These are phyloP conservation scores for Borostomias antarcticus DNA, from an alignment of 2,797 vertebrate species.

Conservation along the genomic window DNA sequence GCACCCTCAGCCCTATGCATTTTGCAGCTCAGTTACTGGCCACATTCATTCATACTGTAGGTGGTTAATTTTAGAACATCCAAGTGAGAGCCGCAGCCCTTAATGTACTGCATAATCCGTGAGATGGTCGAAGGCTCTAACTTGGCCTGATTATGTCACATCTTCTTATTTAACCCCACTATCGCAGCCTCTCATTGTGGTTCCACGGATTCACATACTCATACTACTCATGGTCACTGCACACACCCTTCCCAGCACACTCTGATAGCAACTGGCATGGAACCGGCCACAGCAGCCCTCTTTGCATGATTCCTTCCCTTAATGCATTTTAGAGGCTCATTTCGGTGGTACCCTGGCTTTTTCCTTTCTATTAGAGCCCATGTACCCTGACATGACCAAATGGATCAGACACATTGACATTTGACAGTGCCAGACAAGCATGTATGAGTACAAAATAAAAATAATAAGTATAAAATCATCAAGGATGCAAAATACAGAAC, in stretches of 20 bases:
- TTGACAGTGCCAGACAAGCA: conserved; percentile 54
- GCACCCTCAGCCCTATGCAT: not conserved
- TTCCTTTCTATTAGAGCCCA: conserved; percentile 35
- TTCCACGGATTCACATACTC: conserved; percentile 58
- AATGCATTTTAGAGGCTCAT: no score
- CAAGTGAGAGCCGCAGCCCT: conserved; percentile 24
- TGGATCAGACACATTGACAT: conserved; percentile 48
- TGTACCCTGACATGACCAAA: conserved; percentile 45
- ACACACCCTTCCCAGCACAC: conserved; percentile 57
- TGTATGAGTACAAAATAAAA: conserved; percentile 38
- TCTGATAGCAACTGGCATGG: conserved; percentile 63
- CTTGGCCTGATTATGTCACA: conserved; percentile 76
- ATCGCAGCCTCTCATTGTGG: conserved; percentile 49
- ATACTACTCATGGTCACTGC: conserved; percentile 66
- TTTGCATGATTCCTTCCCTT: conserved; percentile 33
- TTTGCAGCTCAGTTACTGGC: not conserved
- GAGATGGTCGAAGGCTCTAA: conserved; percentile 57
- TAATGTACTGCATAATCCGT: conserved; percentile 48
- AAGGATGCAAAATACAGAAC: conserved; percentile 47
- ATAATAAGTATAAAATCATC: conserved; percentile 26
- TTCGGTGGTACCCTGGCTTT: conserved; percentile 44
- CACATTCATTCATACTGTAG: not conserved
- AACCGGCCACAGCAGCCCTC: conserved; percentile 46
- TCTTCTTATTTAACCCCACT: conserved; percentile 57
- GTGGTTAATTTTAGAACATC: conserved; percentile 44